Evolutionary conservation across 2,888 invertebrate species (phyloP), one percentile per base, ranked within the genome.

Genomic region (Suillia variegata): DNA sequence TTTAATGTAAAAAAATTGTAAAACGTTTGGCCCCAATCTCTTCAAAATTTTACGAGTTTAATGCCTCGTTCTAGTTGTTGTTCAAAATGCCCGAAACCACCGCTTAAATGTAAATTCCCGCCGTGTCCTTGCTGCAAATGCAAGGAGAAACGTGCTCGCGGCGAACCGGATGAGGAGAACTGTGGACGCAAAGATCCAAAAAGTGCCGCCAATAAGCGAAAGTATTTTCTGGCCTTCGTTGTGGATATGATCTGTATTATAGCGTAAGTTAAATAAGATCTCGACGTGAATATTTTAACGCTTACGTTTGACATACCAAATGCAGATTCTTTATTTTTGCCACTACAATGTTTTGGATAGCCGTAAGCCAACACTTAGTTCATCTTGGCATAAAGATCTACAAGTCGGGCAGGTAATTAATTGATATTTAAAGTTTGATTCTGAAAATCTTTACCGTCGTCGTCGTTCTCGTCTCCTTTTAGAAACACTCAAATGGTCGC

Each of bases 321-420:
- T 62, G 1, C 59, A 77, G 77, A 0, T 77, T 78, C 56, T 67
- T 76, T 55, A 64, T 70, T 34, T 61, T 77, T 21, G 68, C 67
- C 31, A 66, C 71, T 10, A 48, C 70, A 2, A 68, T 73, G 8
- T 76, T 77, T 58, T 77, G 79, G 79, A 21, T 77, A 17, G 64
- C 62, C 0, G 48, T 78, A 21, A 56, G 60, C 24, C 66, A 71
- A 33, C 69, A 72, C 26, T 18, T 70, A 0, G 53, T 65, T n/a
- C 58, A 63, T 24, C 50, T 74, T 10, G 20, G 17, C 1, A 22
- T 59, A 38, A 53, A 53, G 17, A 31, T 66, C 12, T 60, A 62
- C 20, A 6, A 62, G 6, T 59, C 63, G 13, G 65, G 57, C 53
- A 67, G 67, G 69, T 69, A 52, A 18, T 20, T 2, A 18, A 45